Conservation (phyloP, 2,888 invertebrate species). For the Drosophila mimetica region DNA sequence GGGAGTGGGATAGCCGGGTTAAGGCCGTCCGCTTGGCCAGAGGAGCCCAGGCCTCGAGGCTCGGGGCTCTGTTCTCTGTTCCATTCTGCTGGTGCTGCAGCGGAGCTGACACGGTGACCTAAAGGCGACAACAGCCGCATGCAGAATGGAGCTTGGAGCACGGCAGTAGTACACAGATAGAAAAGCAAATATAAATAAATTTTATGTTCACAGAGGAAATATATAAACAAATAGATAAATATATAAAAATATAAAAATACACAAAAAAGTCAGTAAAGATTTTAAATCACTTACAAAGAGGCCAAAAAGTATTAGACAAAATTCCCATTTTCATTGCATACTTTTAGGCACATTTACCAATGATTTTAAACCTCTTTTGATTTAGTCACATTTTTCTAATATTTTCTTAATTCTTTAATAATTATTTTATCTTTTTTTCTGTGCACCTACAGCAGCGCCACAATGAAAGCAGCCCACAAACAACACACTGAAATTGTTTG, state of each 20-base stretch:
- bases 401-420: background rate
- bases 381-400: background rate
- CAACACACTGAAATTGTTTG: constrained; percentile 38
- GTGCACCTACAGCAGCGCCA: constrained; percentile 10
- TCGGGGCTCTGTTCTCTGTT: constrained; percentile 1
- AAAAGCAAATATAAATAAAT: background rate
- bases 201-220: background rate
- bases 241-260: background rate
- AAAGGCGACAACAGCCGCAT: constrained; percentile 61
- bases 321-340: too few relatives aligned
- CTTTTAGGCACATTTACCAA: too few relatives aligned
- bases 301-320: too few relatives aligned
- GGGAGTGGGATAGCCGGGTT: constrained; percentile 23
- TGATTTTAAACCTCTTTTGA: background rate
- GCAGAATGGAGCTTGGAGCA: constrained; percentile 11
- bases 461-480: constrained; percentile 35
- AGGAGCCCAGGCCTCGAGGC: constrained; percentile 9
- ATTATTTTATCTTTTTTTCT: background rate
- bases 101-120: constrained; percentile 60
- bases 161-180: constrained; percentile 1
- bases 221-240: too few relatives aligned
- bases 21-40: constrained; percentile 28
- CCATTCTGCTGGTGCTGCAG: constrained; percentile 34
- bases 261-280: too few relatives aligned
- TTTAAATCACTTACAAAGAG: too few relatives aligned